Base-by-base conservation (phyloP, 30 jellyfish, hydroid and myxozoan species). In the Aurelia aurita complex sp. Pacific region DNA sequence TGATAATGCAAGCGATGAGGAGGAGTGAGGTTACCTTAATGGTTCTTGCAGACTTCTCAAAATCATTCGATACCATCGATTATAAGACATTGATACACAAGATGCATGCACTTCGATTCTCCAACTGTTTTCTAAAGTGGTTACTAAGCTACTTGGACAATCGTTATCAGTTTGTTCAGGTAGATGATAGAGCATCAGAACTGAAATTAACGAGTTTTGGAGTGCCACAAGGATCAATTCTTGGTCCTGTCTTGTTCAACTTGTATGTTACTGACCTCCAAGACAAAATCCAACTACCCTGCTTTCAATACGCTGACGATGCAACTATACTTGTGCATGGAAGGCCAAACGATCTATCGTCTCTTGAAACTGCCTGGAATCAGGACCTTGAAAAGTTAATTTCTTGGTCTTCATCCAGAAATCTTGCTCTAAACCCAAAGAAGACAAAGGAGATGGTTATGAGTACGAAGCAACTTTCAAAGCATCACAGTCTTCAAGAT, bases 11-110 rank as follows among this genome's bases (percentile, higher is more conserved):
- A 69, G 86, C 82, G 10, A 79, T 78, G 88, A 82, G 77, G 10
- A 78, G 34, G 62, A 84, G 90, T 1, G 90, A 89, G 55, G 85
- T 89, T 35, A 81, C 94, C 54, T 36, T 89, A 72, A 74, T 81
- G 81, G 97, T 82, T 53, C 69, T 50, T 10, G 94, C 90, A 36
- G 97, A 89, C 85, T 89, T 65, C 90, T 89, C 94, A 55, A 82
- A 89, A 50, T 90, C 97, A 63, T 89, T 89, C 60, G 95, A 89
- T 51, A 82, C 97, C 51, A 85, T 82, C 81, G 83, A 75, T 29
- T 75, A 69, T 67, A 54, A 67, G 73, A 77, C 81, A 12, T 43
- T 87, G 86, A 67, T 87, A 78, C 76, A 42, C 18, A 77, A 77
- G 88, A 67, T 77, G 91, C 87, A 78, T 71, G 76, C 80, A 59